Percentiles rank a stretch among this genome's conserved stretches.
Evolutionary conservation across 2,888 invertebrate genomes (phyloP).

Genomic region (Nomada fabriciana): DNA sequence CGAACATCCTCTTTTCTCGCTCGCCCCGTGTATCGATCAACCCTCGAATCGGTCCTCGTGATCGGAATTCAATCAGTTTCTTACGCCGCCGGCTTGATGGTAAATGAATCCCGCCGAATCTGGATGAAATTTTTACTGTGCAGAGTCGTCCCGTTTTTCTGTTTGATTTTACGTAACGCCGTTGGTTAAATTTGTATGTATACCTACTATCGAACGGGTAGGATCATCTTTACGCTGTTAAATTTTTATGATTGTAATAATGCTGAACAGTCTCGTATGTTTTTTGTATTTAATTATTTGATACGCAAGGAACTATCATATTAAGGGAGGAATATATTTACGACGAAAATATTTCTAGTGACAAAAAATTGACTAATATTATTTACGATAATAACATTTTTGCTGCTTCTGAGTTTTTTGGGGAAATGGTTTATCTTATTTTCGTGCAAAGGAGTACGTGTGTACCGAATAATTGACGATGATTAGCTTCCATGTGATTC

Average conservation of each 20-base stretch:
- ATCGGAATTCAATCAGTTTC: constrained; percentile 51
- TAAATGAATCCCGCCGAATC: constrained; percentile 31
- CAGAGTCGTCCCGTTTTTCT: too few relatives aligned
- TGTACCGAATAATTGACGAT: not conserved
- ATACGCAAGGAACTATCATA: too few relatives aligned
- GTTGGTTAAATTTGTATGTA: too few relatives aligned
- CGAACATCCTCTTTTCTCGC: constrained; percentile 45
- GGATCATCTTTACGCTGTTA: too few relatives aligned
- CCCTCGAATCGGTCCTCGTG: constrained; percentile 23
- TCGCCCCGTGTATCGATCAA: constrained; percentile 35
- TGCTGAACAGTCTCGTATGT: too few relatives aligned
- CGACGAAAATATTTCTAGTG: too few relatives aligned
- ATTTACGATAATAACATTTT: not conserved
- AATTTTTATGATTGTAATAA: too few relatives aligned
- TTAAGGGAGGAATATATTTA: too few relatives aligned
- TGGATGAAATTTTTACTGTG: constrained; percentile 25
- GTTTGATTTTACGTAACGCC: too few relatives aligned
- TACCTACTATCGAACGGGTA: too few relatives aligned
- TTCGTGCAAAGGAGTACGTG: not conserved
- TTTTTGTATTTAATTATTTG: too few relatives aligned
- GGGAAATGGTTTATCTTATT: not conserved
- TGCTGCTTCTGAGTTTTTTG: not conserved
- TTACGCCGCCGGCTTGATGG: constrained; percentile 14
- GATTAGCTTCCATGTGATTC: not conserved
- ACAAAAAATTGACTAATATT: too few relatives aligned